These are phyloP conservation scores for Chloropsis hardwickii DNA, from an alignment of 2,113 vertebrate genomes.

Conservation along the genomic window DNA sequence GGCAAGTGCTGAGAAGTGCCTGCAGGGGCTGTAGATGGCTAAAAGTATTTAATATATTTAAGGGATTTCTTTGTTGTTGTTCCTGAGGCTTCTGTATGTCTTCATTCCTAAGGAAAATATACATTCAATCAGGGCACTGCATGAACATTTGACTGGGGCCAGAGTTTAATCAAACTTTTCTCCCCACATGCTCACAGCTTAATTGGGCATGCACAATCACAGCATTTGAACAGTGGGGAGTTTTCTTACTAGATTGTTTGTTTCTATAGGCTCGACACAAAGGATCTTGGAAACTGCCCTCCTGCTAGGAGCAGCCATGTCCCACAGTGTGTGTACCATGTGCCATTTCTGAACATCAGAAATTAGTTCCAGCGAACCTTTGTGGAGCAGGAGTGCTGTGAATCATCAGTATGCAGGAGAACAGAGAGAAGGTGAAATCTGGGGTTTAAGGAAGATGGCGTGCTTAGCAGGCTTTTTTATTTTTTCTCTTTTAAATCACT, in stretches of 20 bases:
- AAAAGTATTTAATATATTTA: background rate
- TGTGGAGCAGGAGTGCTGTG: background rate
- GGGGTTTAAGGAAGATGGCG: background rate
- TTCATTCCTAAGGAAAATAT: background rate
- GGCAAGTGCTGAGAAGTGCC: background rate
- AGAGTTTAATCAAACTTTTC: background rate
- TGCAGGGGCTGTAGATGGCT: background rate
- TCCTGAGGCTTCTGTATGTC: background rate
- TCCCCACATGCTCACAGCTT: background rate
- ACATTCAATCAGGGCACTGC: background rate
- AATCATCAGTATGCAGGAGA: background rate
- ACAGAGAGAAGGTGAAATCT: background rate
- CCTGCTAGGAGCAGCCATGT: background rate
- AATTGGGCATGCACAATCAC: background rate
- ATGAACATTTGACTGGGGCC: background rate
- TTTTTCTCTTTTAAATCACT: background rate
- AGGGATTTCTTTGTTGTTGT: background rate
- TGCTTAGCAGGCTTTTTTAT: background rate
- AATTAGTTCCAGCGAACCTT: background rate
- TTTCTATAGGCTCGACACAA: background rate
- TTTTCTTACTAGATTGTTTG: background rate
- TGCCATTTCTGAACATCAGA: background rate
- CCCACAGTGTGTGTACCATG: background rate
- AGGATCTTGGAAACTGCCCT: background rate
- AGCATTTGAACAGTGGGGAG: accelerated